Percentiles rank a stretch among this genome's conserved stretches.
phyloP scores from a whole-genome alignment of 2,888 invertebrate genomes.

The Epiblema foenella region DNA sequence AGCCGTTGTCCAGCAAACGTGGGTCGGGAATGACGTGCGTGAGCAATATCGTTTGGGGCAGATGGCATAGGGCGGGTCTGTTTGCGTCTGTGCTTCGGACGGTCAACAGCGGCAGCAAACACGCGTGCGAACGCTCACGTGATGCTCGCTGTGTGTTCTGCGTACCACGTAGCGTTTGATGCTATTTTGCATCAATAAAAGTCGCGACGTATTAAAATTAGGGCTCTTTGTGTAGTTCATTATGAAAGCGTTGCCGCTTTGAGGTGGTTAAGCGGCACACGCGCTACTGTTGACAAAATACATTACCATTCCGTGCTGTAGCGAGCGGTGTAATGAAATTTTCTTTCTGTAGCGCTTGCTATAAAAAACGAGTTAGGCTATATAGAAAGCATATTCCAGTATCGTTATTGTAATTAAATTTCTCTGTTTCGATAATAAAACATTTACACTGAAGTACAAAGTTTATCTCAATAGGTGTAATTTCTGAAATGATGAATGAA shows the following conservation, averaged over 20 bases:
- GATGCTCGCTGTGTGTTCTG: slow-evolving; percentile 47
- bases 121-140: slow-evolving; percentile 71
- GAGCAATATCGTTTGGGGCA: slow-evolving; percentile 69
- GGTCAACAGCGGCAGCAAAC: slow-evolving; percentile 72
- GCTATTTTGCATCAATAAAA: slow-evolving; percentile 58
- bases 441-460: background rate
- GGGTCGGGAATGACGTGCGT: slow-evolving; percentile 66
- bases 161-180: slow-evolving; percentile 52
- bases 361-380: slow-evolving; percentile 3
- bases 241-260: slow-evolving; percentile 47
- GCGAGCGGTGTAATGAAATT: slow-evolving; percentile 30
- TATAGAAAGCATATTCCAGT: background rate
- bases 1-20: slow-evolving; percentile 63
- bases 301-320: slow-evolving; percentile 32
- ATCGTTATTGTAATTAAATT: background rate
- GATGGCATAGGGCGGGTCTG: slow-evolving; percentile 63
- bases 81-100: slow-evolving; percentile 63
- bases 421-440: background rate
- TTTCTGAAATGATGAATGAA: too few species aligned
- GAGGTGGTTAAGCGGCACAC: slow-evolving; percentile 48
- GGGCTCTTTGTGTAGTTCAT: slow-evolving; percentile 41
- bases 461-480: background rate
- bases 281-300: slow-evolving; percentile 34
- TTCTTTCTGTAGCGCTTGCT: slow-evolving; percentile 17
- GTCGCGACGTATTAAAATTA: slow-evolving; percentile 51